Evolutionary conservation across 2,797 vertebrate species (phyloP), one percentile per base, ranked within the genome.

Genomic region (Enteromius afrohamiltoni): DNA sequence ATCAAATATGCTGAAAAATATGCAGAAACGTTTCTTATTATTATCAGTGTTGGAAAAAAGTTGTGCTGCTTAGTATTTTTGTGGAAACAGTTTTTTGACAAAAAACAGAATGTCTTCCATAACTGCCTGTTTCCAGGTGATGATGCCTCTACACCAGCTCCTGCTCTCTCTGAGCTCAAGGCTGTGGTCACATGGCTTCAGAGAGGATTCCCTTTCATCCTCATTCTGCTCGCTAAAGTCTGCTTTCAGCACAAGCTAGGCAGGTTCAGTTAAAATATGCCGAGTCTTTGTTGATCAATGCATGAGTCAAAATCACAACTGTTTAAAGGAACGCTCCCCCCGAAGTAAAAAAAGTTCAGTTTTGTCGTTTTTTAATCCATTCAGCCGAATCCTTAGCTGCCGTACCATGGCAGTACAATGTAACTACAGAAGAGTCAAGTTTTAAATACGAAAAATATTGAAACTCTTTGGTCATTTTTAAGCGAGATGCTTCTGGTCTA

Each of bases 241-340:
- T 99, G 98, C 91, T 99, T 99, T 91, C 98, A 99, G 89, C 98
- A 99, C 87, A 98, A 98, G 85, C 95, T 99, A 1, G 98, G 98
- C 99, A 93, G 64, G 73, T 17, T 31, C 10, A 3, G 4, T 42
- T 6, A 10, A 1, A 53, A 42, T 26, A 29, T 64, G 1, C 92
- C 91, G n/a, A 23, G 31, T 49, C 9, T 64, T 78, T 45, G 23
- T 45, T 58, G 34, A 40, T 55, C 21, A 55, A 14, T 16, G 29
- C 29, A n/a, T 4, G 19, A 21, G 19, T 65, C 37, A 19, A 26
- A 77, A 60, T 77, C 37, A 60, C n/a, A 77, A n/a, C 74, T 47
- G 8, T 29, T 37, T 37, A 37, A 37, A 37, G 34, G 34, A 37
- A 6, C 34, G 6, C 34, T 37, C 34, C 34, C 34, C 34, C 37